Evolutionary conservation across 2,888 invertebrate species (phyloP), one percentile per base, ranked within the genome.

Genomic region (Dyspetes luteomarginatus): DNA sequence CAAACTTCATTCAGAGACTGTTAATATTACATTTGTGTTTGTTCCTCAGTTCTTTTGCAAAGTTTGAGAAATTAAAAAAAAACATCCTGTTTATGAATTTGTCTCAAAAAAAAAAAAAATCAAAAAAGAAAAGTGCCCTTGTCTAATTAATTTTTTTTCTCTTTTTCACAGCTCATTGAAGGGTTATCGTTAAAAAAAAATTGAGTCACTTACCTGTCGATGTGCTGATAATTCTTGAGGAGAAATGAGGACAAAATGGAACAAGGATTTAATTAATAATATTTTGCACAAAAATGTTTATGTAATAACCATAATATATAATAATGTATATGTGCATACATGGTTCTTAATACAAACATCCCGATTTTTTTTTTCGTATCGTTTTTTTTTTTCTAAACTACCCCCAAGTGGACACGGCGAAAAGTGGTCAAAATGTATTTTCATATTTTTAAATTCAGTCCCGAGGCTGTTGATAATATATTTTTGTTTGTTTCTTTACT

Each of bases 261-360:
- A 45, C 36, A n/a, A 56, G 41, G 69, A 65, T 68, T 43, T 19
- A 80, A 85, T 78, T 82, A 73, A 82, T 81, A 81, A n/a, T 65
- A 15, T 50, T 73, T 52, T 83, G 71, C 82, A 86, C 79, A 86
- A 85, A 85, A 85, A 83, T 87, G 83, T 87, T 84, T 83, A 86
- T 89, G 83, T 88, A 88, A 89, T 89, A 89, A 89, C 88, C 91
- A 88, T 88, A 88, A 89, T 88, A 86, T 88, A 85, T 84, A 78
- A 86, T 87, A 86, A 87, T 86, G 78, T 83, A 78, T 85, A 85
- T 86, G 86, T 86, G 52, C 55, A 41, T 68, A 87, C 87, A 88
- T 88, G 86, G 83, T 86, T 86, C 86, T 86, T 86, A 87, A 85
- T 83, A 85, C 83, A 89, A 88, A 88, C 88, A 88, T 86, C 88